These are phyloP conservation scores for Palythoa grandis DNA, from an alignment of 92 coral and sea anemone genomes.

Conservation along the genomic window DNA sequence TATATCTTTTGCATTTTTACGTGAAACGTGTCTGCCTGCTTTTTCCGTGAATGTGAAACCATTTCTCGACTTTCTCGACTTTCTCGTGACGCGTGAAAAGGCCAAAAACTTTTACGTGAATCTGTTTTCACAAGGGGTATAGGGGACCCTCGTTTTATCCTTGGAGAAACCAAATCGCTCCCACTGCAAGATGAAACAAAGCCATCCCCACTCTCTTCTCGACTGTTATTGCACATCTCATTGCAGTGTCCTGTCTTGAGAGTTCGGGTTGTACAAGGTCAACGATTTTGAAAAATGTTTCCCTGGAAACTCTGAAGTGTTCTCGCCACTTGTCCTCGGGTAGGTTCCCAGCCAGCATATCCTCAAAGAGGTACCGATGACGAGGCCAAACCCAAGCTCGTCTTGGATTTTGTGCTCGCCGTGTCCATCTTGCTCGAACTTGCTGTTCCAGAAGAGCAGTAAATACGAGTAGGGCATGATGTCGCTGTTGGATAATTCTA, in stretches of 20 bases:
- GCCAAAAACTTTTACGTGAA: too few relatives aligned
- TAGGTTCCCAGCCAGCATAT: background rate
- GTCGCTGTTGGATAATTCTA: constrained; percentile 26
- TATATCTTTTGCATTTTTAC: too few relatives aligned
- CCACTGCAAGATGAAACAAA: constrained; percentile 23
- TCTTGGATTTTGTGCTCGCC: constrained; percentile 9
- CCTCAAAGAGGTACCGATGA: background rate
- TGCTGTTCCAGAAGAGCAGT: constrained; percentile 31
- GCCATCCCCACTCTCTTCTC: constrained; percentile 48
- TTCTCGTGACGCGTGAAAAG: too few relatives aligned
- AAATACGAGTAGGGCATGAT: constrained; percentile 19
- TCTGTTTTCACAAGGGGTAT: too few relatives aligned
- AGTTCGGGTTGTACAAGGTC: constrained; percentile 46
- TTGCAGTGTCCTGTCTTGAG: constrained; percentile 32
- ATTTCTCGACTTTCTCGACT: too few relatives aligned
- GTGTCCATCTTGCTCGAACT: constrained; percentile 28
- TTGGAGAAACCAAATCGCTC: too few relatives aligned
- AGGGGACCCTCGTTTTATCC: too few relatives aligned
- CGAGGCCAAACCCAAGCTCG: background rate
- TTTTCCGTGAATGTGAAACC: too few relatives aligned
- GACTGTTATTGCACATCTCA: constrained; percentile 36
- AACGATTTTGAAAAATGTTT: too few relatives aligned
- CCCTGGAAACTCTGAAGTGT: too few relatives aligned
- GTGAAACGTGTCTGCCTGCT: too few relatives aligned
- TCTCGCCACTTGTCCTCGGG: too few relatives aligned